Base-by-base conservation (phyloP, 2,797 vertebrate genomes). In the Macropodus opercularis region DNA sequence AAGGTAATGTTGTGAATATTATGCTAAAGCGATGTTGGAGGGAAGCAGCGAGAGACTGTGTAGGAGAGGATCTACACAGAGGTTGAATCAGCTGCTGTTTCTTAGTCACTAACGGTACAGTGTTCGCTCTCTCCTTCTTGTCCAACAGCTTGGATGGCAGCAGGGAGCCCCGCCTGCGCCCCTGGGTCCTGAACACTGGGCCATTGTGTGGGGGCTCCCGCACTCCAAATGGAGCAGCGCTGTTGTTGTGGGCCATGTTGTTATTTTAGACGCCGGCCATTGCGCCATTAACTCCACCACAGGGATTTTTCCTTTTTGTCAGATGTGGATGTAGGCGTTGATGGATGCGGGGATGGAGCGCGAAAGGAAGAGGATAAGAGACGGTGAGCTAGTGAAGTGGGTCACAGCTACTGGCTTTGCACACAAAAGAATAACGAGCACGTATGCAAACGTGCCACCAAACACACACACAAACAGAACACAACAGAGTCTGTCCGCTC, bases 181-280 rank as follows among this genome's bases (percentile, higher is more conserved):
- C 80, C 76, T 23, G 72, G 70, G 72, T 48, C 58, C 73, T 23
- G 71, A 89, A 91, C 87, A 91, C 89, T 89, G 52, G 66, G 54
- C 84, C 79, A 87, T 91, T 91, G 90, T 90, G 80, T 53, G 18
- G 72, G 67, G 78, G 76, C 76, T 80, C 75, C 50, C 69, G 72
- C 81, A 62, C 77, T 84, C 76, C 76, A 84, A 88, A 81, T 77
- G 81, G 76, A 76, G 59, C 82, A 77, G 70, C 71, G 75, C 78
- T 87, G 81, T 87, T 88, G 82, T 87, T 88, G 79, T 84, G 79
- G 64, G 48, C 67, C 74, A 27, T 79, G 88, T 87, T 87, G 85
- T 90, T 89, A 85, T 88, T 89, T 86, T 87, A 85, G 84, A 88
- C 79, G 80, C 80, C 70, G 76, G 74, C 56, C 69, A 76, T 63